phyloP scores from a whole-genome alignment of 1,140 invertebrate genomes.

The Zaprionus lachaisei region DNA sequence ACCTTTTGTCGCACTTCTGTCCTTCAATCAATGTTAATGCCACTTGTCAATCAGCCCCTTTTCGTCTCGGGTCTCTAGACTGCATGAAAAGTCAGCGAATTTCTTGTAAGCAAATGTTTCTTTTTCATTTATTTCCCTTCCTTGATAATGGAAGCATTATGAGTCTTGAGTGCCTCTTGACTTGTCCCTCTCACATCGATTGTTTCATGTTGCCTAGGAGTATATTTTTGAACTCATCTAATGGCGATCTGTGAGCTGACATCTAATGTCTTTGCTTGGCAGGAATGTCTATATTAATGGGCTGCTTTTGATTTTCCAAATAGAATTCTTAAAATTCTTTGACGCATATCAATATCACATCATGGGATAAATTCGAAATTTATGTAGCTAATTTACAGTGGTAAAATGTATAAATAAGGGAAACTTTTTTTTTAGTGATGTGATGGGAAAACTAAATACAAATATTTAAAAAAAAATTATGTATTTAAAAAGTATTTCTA shows the following conservation, averaged over 20 bases:
- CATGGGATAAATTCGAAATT: not conserved
- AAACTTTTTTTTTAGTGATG: not conserved
- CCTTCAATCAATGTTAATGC: slow-evolving; percentile 60
- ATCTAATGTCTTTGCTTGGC: slow-evolving; percentile 4
- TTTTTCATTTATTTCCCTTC: slow-evolving; percentile 19
- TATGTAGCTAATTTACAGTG: not conserved
- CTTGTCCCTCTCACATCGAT: not conserved
- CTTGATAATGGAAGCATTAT: slow-evolving; percentile 40
- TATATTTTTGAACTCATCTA: slow-evolving; percentile 47
- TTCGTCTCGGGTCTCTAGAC: not conserved
- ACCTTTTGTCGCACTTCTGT: slow-evolving; percentile 55
- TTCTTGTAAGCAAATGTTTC: slow-evolving; percentile 48
- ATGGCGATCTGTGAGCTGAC: slow-evolving; percentile 52
- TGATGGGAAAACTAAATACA: not conserved
- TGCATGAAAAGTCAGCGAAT: slow-evolving; percentile 51
- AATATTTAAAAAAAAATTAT: too few species aligned
- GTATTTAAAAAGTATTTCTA: not conserved
- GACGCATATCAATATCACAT: not conserved
- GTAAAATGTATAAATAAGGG: not conserved
- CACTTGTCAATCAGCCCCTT: slow-evolving; percentile 61
- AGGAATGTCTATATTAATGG: slow-evolving; percentile 10
- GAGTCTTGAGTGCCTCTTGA: slow-evolving; percentile 38
- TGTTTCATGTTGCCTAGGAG: slow-evolving; percentile 6
- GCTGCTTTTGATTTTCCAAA: slow-evolving; percentile 14
- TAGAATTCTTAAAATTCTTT: not conserved